phyloP scores from a whole-genome alignment of 2,888 invertebrate genomes.

The Agriotes lineatus region DNA sequence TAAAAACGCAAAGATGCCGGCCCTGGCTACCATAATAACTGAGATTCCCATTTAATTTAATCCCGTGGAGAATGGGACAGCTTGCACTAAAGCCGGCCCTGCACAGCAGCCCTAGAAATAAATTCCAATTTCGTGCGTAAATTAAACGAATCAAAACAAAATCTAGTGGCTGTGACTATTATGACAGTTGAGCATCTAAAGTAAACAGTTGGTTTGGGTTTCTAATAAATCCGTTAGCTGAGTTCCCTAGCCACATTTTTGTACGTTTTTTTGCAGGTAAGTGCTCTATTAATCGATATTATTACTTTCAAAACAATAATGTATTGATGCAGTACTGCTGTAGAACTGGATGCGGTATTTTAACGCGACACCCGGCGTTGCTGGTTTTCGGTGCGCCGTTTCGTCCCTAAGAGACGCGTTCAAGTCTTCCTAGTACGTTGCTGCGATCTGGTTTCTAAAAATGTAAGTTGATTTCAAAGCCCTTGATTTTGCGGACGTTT shows the following conservation, averaged over 20 bases:
- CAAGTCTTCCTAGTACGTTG: background rate
- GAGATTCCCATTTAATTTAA: too few species aligned
- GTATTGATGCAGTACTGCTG: background rate
- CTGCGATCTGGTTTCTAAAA: conserved; percentile 16
- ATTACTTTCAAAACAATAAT: background rate
- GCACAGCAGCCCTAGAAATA: too few species aligned
- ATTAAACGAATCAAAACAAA: background rate
- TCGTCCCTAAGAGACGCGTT: background rate
- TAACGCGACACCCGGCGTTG: background rate
- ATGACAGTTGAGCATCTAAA: conserved; percentile 15
- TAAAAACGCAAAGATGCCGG: too few species aligned
- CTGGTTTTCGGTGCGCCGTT: background rate
- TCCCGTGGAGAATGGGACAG: too few species aligned
- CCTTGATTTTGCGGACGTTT: conserved; percentile 55
- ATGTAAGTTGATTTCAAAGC: conserved; percentile 7
- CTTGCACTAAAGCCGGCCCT: too few species aligned
- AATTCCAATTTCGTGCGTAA: too few species aligned
- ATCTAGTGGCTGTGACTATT: background rate
- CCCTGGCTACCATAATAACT: too few species aligned
- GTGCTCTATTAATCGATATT: conserved; percentile 7
- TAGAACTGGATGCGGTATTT: background rate
- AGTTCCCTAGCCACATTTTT: conserved; percentile 20
- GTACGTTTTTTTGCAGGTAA: conserved; percentile 27
- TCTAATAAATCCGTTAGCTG: conserved; percentile 8
- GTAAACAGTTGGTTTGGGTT: conserved; percentile 22